phyloP scores from a whole-genome alignment of 2,888 invertebrate species.

The Norana najaformis region DNA sequence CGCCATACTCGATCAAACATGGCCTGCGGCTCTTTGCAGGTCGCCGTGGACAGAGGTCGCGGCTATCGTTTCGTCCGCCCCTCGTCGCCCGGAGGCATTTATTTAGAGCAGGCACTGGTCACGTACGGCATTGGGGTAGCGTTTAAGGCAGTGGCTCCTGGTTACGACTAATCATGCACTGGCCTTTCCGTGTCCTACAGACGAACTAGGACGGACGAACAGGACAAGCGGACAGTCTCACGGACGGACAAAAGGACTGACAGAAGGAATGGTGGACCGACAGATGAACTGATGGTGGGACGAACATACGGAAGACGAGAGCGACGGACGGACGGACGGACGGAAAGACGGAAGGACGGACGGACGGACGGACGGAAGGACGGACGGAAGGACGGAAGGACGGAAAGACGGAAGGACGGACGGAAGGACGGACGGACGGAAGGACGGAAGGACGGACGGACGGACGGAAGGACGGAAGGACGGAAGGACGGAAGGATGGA shows the following conservation, averaged over 20 bases:
- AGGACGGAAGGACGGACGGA: background rate
- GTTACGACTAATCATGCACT: background rate
- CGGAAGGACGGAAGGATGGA: background rate
- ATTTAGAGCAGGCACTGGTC: background rate
- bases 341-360: background rate
- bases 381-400: background rate
- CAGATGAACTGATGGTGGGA: too few species aligned
- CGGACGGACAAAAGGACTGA: too few species aligned
- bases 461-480: background rate
- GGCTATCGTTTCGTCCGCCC: background rate
- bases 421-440: background rate
- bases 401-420: background rate
- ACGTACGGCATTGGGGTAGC: background rate
- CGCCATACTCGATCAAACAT: background rate
- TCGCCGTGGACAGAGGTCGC: background rate
- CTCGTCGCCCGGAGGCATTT: background rate
- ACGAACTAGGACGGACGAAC: background rate
- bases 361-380: background rate
- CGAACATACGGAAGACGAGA: too few species aligned
- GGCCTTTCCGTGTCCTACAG: background rate
- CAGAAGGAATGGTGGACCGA: too few species aligned
- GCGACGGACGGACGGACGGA: background rate
- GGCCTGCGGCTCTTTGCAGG: background rate
- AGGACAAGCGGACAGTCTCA: too few species aligned
- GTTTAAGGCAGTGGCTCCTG: background rate